phyloP scores from a whole-genome alignment of 2,888 invertebrate genomes.

The Ashinkailepas kermadecensis region DNA sequence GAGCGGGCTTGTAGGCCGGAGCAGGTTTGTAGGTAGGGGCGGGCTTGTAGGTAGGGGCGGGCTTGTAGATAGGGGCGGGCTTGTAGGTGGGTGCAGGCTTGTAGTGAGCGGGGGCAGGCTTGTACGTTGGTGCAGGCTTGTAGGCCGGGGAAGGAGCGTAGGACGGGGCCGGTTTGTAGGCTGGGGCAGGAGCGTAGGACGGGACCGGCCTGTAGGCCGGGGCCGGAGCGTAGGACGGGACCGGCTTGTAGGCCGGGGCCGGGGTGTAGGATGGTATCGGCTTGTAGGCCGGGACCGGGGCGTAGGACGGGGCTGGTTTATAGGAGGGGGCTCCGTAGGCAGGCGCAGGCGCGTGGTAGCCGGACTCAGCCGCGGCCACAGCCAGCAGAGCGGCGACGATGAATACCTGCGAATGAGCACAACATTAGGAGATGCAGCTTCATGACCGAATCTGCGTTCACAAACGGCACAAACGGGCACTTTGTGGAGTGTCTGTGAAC shows the following conservation, averaged over 20 bases:
- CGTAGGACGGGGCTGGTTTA: background rate
- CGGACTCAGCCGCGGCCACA: background rate
- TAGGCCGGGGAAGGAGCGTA: background rate
- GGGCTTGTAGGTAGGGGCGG: background rate
- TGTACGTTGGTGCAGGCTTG: too few species aligned
- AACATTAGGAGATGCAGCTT: too few species aligned
- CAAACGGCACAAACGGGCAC: too few species aligned
- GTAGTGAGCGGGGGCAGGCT: background rate
- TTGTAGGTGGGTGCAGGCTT: background rate
- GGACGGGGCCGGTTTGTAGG: background rate
- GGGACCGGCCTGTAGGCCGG: background rate
- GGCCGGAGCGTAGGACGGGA: conserved; percentile 4
- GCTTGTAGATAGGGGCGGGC: background rate
- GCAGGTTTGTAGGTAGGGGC: conserved; percentile 6
- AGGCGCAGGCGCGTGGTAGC: background rate
- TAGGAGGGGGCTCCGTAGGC: background rate
- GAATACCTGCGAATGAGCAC: background rate
- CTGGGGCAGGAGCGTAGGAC: background rate
- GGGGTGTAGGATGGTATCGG: conserved; percentile 23
- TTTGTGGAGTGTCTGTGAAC: too few species aligned
- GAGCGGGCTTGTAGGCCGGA: background rate
- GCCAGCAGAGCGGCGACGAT: background rate
- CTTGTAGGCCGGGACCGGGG: conserved; percentile 24
- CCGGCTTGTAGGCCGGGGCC: conserved; percentile 25
- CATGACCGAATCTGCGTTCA: too few species aligned